Conservation (phyloP, 2,113 vertebrate genomes). For the Hoplias malabaricus region DNA sequence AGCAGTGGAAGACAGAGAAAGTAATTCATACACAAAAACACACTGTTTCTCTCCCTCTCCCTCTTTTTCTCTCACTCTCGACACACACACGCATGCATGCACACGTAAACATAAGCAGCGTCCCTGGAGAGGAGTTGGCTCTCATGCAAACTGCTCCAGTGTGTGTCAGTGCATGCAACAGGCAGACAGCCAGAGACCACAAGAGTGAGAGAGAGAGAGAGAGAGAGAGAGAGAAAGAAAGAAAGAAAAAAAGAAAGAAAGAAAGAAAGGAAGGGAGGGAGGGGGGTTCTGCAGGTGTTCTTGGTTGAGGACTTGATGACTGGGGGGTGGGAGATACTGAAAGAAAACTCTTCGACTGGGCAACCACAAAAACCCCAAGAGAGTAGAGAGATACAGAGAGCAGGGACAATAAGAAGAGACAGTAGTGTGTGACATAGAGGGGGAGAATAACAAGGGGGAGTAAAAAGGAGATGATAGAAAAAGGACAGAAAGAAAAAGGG, state of each 20-base stretch:
- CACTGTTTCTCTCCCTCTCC: not conserved
- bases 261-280: not conserved
- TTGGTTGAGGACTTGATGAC: conserved; percentile 28
- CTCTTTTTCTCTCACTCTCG: not conserved
- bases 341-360: conserved; percentile 29
- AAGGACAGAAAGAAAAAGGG: conserved; percentile 71
- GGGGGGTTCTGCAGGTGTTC: conserved; percentile 64
- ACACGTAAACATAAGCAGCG: conserved; percentile 26
- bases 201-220: conserved; percentile 9
- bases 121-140: conserved; percentile 60
- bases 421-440: not conserved
- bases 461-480: conserved; percentile 70
- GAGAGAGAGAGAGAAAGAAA: not conserved
- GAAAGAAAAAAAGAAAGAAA: not conserved
- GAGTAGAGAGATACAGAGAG: conserved; percentile 61
- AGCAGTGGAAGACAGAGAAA: conserved; percentile 12
- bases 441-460: conserved; percentile 62
- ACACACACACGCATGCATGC: conserved; percentile 9
- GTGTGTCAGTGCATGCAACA: conserved; percentile 39
- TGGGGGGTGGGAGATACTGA: conserved; percentile 44
- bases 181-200: conserved; percentile 42
- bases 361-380: conserved; percentile 66
- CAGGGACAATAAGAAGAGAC: not conserved
- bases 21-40: conserved; percentile 31
- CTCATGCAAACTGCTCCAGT: conserved; percentile 38